Conservation (phyloP, 2,888 invertebrate species). For the Volucella inanis region DNA sequence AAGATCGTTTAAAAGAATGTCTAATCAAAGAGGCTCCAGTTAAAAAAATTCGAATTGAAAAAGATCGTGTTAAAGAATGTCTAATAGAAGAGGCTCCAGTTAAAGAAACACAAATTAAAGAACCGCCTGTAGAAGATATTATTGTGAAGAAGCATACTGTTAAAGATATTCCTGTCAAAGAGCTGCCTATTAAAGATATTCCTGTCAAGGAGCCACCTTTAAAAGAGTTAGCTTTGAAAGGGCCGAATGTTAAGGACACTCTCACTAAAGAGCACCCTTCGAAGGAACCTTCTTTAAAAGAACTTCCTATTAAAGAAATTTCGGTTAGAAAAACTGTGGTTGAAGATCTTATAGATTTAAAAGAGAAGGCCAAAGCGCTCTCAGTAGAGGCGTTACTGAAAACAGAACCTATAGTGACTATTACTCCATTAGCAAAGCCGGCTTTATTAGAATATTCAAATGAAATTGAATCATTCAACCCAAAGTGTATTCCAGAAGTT, state of each 20-base stretch:
- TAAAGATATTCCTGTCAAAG: background rate
- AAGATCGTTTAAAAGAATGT: background rate
- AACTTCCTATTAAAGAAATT: constrained; percentile 38
- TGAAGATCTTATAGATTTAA: background rate
- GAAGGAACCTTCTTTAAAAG: background rate
- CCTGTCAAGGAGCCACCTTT: background rate
- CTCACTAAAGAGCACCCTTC: background rate
- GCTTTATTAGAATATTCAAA: background rate
- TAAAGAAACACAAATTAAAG: background rate
- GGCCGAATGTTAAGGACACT: background rate
- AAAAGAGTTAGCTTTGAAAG: no score
- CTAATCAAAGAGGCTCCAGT: background rate
- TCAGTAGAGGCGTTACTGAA: background rate
- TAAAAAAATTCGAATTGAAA: background rate
- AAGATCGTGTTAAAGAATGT: background rate
- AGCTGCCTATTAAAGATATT: background rate
- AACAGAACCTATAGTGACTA: constrained; percentile 26
- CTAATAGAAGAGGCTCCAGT: background rate
- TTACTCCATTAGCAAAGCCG: constrained; percentile 13
- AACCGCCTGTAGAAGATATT: background rate
- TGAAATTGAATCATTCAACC: background rate
- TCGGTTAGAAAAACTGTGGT: constrained; percentile 30
- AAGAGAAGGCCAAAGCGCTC: constrained; percentile 1
- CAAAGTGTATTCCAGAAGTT: constrained; percentile 35
- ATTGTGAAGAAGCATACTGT: background rate